Evolutionary conservation across 2,113 vertebrate species (phyloP).

Genomic region (Nipponia nippon): DNA sequence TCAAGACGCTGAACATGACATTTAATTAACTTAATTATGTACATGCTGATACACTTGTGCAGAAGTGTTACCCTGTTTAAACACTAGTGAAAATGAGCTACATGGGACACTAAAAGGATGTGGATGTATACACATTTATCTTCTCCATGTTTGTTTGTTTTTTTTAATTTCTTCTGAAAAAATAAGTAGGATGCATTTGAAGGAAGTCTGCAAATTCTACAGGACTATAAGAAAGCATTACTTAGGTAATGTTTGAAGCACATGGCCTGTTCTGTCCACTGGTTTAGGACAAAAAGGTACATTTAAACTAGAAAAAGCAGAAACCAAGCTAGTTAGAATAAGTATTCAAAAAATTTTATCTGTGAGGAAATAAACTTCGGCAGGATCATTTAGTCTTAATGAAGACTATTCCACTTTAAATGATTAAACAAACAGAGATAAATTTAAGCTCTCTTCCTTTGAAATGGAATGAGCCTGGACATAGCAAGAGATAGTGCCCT

Average conservation of each 20-base stretch:
- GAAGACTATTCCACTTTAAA: background rate
- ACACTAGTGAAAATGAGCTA: background rate
- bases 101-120: background rate
- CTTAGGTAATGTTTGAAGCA: background rate
- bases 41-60: background rate
- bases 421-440: background rate
- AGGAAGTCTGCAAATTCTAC: background rate
- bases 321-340: background rate
- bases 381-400: background rate
- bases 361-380: background rate
- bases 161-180: background rate
- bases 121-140: background rate
- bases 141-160: background rate
- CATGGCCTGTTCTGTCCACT: background rate
- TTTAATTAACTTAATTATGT: conserved; percentile 30
- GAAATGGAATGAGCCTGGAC: background rate
- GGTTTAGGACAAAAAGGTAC: background rate
- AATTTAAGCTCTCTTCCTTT: background rate
- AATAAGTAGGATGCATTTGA: background rate
- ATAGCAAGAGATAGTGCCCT: background rate
- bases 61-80: background rate
- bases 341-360: background rate
- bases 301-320: background rate
- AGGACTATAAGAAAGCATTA: background rate
- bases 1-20: conserved; percentile 4